A percentile compares a stretch with the other conserved stretches of the same genome.
Conservation (phyloP, 2,888 invertebrate genomes). For the Apoderus coryli region DNA sequence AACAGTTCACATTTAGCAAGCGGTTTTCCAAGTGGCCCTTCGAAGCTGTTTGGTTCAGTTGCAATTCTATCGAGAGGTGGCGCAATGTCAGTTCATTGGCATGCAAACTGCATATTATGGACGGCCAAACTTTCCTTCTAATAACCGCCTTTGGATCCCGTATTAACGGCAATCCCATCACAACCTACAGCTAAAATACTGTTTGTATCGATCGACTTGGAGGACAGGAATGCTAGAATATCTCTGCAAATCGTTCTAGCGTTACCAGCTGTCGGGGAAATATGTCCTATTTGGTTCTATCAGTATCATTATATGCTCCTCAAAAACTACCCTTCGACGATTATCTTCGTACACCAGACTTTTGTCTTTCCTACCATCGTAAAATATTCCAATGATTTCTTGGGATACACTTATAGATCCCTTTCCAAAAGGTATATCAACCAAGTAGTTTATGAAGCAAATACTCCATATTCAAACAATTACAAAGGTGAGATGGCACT, state of each 20-base stretch:
- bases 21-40: slow-evolving; percentile 1
- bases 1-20: slow-evolving; percentile 1
- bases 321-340: too few species aligned
- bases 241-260: slow-evolving; percentile 2
- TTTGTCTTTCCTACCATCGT: too few species aligned
- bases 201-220: slow-evolving; percentile 2
- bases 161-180: slow-evolving; percentile 2
- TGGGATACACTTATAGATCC: too few species aligned
- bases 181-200: slow-evolving; percentile 1
- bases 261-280: slow-evolving; percentile 3
- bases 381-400: too few species aligned
- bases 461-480: too few species aligned
- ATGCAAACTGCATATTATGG: slow-evolving; percentile 1
- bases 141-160: slow-evolving; percentile 2
- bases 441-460: too few species aligned
- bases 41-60: slow-evolving; percentile 3
- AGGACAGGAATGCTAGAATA: slow-evolving; percentile 3
- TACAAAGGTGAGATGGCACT: too few species aligned
- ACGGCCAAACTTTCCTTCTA: slow-evolving; percentile 1
- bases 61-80: neutral
- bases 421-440: too few species aligned
- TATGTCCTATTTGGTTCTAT: too few species aligned
- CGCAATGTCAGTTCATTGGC: slow-evolving; percentile 3
- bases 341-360: too few species aligned
- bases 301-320: too few species aligned